Percentiles rank a stretch among this genome's conserved stretches.
Conservation (phyloP, 1,140 invertebrate genomes). For the Acyrthosiphon pisum region DNA sequence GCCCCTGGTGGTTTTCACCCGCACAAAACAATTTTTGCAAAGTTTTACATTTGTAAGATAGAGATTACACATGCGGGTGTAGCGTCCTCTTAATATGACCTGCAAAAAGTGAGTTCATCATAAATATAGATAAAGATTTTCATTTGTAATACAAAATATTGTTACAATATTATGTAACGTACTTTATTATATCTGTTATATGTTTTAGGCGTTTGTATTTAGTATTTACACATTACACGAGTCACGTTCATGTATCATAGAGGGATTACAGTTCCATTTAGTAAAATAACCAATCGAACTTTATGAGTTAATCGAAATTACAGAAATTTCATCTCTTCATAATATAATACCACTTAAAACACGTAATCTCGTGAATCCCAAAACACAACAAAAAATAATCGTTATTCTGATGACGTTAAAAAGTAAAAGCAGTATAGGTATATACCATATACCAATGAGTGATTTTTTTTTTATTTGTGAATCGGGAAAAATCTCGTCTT, state of each 20-base stretch:
- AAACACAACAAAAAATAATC: not conserved
- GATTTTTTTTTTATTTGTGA: not conserved
- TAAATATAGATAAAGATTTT: not conserved
- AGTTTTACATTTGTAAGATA: too few species aligned
- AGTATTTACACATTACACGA: not conserved
- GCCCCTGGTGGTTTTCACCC: too few species aligned
- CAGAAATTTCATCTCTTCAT: not conserved
- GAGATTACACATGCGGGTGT: too few species aligned
- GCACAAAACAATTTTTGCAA: too few species aligned
- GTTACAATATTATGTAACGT: not conserved
- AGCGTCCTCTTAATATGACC: not conserved
- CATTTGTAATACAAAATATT: not conserved
- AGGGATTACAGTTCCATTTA: slow-evolving; percentile 35
- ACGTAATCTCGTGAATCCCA: not conserved
- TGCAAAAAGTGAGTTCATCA: not conserved
- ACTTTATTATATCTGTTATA: not conserved
- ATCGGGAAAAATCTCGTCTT: not conserved
- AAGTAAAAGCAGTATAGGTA: not conserved
- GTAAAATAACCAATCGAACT: slow-evolving; percentile 5
- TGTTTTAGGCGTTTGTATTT: not conserved
- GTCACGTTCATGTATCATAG: not conserved
- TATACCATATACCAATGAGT: not conserved
- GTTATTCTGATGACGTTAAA: not conserved
- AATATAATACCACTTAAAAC: not conserved
- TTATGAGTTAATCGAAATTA: not conserved